These are phyloP conservation scores for Staurois parvus DNA, from an alignment of 2,797 vertebrate species.

Conservation along the genomic window DNA sequence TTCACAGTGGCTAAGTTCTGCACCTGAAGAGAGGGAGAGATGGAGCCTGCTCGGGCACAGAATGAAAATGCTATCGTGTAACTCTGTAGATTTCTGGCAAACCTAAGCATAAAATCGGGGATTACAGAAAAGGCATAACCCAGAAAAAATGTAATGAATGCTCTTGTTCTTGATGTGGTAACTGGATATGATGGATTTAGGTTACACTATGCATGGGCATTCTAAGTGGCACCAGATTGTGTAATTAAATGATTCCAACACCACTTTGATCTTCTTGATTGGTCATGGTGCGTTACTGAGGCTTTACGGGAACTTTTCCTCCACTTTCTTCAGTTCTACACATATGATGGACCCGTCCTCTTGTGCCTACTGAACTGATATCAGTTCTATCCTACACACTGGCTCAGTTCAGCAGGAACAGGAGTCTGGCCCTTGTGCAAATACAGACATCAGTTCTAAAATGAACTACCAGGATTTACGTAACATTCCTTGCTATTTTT, in stretches of 20 bases:
- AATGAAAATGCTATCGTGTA: not conserved
- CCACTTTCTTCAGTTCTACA: constrained; percentile 65
- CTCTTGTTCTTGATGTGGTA: constrained; percentile 63
- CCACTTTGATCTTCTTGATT: constrained; percentile 1
- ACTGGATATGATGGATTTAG: not conserved
- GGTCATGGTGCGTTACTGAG: not conserved
- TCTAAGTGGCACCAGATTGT: not conserved
- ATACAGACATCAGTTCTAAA: constrained; percentile 49
- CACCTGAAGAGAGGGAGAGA: constrained; percentile 91
- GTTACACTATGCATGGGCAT: not conserved
- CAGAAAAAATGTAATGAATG: constrained; percentile 18
- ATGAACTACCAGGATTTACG: not conserved
- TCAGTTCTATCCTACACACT: constrained; percentile 96
- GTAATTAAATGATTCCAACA: constrained; percentile 29
- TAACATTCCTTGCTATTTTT: not conserved
- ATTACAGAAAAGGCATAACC: not conserved
- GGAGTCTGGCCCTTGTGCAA: constrained; percentile 91
- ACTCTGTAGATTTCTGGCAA: not conserved
- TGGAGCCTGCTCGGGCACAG: constrained; percentile 65
- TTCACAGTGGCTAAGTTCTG: constrained; percentile 99
- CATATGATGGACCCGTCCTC: constrained; percentile 84
- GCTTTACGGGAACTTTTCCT: constrained; percentile 50
- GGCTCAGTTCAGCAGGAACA: constrained; percentile 99
- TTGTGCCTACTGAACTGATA: constrained; percentile 99
- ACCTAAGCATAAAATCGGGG: not conserved